Base-by-base conservation (phyloP, 1,140 invertebrate species). In the Nasonia giraulti region DNA sequence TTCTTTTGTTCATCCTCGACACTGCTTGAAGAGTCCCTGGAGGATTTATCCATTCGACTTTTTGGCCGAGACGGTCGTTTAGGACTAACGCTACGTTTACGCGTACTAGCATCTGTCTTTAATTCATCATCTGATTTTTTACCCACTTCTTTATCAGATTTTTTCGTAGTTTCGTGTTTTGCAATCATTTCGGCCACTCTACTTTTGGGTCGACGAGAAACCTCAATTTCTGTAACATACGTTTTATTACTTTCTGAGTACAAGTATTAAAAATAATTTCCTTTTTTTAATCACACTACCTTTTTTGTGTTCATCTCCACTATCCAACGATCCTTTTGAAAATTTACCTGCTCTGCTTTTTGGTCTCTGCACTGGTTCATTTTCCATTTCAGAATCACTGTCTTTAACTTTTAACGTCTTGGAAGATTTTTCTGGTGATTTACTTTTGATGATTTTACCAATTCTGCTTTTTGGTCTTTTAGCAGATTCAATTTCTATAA, bases 401-500 rank as follows among this genome's bases (percentile, higher is more conserved):
- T 31, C 31, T 71, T 33, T 71, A 71, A 11, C 17, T 68, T 68
- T 68, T 2, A 5, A 11, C 14, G 23, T 23, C 40, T 76, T 76
- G 14, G 37, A 76, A 33, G 20, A 47, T 76, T 76, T 76, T 44
- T n/a, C 10, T 3, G 14, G 11, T 20, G 23, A 44, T 76, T 76
- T 76, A 50, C n/a, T 55, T 55, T 47, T 77, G 12, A 50, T 5
- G 37, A 12, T 5, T 50, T 77, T 77, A 55, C 55, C 55, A 50
- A 84, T 66, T 66, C 78, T 80, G 62, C 83, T 80, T 37, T 85
- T 85, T 68, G 85, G 20, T 33, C 76, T 37, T 47, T 78, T n/a
- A 71, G 31, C 31, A 33, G 50, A 40, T 14, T 82, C 62, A 23
- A 37, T 12, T 55, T 82, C 80, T 78, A 11, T 6, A 75, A 80